A percentile compares a stretch with the other conserved stretches of the same genome.
phyloP scores from a whole-genome alignment of 2,888 invertebrate species.

The Xanthia icteritia region DNA sequence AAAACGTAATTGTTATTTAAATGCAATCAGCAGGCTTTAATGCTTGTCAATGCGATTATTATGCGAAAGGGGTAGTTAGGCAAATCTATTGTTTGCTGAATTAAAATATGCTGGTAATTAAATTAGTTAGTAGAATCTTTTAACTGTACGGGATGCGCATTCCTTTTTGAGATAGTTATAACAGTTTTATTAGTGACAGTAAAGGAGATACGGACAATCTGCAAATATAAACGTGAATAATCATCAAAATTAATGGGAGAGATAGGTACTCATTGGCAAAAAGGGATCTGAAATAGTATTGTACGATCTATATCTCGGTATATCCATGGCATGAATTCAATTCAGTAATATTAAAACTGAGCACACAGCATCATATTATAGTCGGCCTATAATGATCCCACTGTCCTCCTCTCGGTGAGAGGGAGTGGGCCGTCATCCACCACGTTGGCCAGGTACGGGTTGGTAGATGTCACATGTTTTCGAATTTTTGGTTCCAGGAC shows the following conservation, averaged over 20 bases:
- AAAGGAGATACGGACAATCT: not conserved
- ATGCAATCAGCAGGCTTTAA: conserved; percentile 73
- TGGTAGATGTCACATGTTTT: no score
- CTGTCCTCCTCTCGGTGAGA: no score
- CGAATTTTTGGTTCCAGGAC: no score
- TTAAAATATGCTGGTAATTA: conserved; percentile 26
- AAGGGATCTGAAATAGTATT: not conserved
- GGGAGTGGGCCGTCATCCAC: no score
- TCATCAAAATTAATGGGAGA: not conserved
- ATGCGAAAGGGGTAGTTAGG: conserved; percentile 57
- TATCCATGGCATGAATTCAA: no score
- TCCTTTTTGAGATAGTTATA: not conserved
- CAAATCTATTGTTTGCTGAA: conserved; percentile 53
- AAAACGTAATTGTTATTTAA: conserved; percentile 84
- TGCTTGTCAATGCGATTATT: conserved; percentile 58
- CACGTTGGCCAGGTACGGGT: no score
- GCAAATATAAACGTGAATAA: not conserved
- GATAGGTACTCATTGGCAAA: not conserved
- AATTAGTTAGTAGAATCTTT: conserved; percentile 30
- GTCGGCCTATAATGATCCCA: no score
- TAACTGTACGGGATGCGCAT: conserved; percentile 28
- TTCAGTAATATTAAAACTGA: no score
- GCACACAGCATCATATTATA: no score
- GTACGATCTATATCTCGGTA: not conserved
- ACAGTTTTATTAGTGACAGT: not conserved